Evolutionary conservation across 2,797 vertebrate species (phyloP).

Genomic region (Lindbergichthys nudifrons): DNA sequence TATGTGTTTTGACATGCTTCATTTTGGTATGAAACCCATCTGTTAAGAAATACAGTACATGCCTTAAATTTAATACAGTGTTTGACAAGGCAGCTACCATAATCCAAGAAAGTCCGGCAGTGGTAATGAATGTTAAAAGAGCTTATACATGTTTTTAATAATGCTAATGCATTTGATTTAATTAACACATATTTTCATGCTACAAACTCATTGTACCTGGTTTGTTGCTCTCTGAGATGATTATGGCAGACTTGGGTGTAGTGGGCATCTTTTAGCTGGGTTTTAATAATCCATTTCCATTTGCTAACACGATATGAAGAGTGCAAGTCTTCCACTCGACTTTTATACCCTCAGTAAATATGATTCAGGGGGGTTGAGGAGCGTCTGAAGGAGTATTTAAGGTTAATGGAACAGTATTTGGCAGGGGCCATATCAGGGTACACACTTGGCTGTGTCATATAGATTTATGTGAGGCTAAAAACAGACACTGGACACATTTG

Average conservation of each 20-base stretch:
- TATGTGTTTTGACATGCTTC: background rate
- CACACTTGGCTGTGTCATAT: constrained; percentile 54
- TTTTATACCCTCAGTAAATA: constrained; percentile 57
- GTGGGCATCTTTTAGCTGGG: constrained; percentile 49
- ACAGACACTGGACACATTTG: constrained; percentile 50
- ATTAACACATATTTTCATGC: background rate
- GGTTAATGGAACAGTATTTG: constrained; percentile 37
- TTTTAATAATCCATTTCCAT: constrained; percentile 2
- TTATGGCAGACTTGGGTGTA: constrained; percentile 25
- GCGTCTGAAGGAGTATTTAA: constrained; percentile 22
- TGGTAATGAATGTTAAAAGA: too few species aligned
- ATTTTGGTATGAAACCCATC: background rate
- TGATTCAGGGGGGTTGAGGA: background rate
- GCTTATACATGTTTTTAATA: background rate
- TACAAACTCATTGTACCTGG: constrained; percentile 48
- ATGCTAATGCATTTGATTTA: background rate
- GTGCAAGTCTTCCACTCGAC: constrained; percentile 15
- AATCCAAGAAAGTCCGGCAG: too few species aligned
- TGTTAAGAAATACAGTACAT: too few species aligned
- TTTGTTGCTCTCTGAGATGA: constrained; percentile 47
- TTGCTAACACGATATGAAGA: background rate
- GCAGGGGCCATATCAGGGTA: constrained; percentile 18
- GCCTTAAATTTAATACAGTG: too few species aligned
- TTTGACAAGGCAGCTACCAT: too few species aligned
- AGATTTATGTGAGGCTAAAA: constrained; percentile 6